Conservation (phyloP, 2,888 invertebrate species). For the Steromphala cineraria region DNA sequence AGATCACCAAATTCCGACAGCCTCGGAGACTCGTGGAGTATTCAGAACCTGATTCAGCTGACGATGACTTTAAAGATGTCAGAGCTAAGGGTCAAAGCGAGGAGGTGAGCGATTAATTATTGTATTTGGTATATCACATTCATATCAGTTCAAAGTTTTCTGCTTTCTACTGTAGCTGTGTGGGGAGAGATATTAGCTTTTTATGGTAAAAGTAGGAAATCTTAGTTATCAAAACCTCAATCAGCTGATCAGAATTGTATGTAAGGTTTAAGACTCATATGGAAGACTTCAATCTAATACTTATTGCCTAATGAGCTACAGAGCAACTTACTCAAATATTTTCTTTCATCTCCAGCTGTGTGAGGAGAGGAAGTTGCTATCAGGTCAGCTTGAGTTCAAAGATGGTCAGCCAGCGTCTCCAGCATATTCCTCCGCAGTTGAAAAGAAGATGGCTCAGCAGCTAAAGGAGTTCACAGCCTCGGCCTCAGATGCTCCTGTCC, state of each 20-base stretch:
- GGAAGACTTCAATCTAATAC: background rate
- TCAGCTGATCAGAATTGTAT: too few relatives aligned
- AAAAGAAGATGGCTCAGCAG: constrained; percentile 71
- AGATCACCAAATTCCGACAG: constrained; percentile 37
- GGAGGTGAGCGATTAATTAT: background rate
- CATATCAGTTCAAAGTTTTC: too few relatives aligned
- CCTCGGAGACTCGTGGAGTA: constrained; percentile 58
- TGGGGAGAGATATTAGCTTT: too few relatives aligned
- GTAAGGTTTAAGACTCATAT: too few relatives aligned
- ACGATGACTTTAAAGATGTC: constrained; percentile 36
- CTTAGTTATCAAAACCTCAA: too few relatives aligned
- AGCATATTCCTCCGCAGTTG: constrained; percentile 43
- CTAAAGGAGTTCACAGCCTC: constrained; percentile 52
- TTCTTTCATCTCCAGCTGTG: background rate
- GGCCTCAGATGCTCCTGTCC: background rate
- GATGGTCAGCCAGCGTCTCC: background rate
- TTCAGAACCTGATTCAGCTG: constrained; percentile 56
- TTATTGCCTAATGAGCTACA: too few relatives aligned
- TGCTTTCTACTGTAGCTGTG: too few relatives aligned
- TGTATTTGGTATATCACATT: too few relatives aligned
- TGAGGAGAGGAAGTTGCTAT: background rate
- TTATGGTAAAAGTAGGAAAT: too few relatives aligned
- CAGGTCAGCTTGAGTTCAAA: background rate
- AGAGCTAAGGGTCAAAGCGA: background rate
- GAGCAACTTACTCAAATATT: background rate